Evolutionary conservation across 2,888 invertebrate species (phyloP).

Genomic region (Caenorhabditis parvicauda): DNA sequence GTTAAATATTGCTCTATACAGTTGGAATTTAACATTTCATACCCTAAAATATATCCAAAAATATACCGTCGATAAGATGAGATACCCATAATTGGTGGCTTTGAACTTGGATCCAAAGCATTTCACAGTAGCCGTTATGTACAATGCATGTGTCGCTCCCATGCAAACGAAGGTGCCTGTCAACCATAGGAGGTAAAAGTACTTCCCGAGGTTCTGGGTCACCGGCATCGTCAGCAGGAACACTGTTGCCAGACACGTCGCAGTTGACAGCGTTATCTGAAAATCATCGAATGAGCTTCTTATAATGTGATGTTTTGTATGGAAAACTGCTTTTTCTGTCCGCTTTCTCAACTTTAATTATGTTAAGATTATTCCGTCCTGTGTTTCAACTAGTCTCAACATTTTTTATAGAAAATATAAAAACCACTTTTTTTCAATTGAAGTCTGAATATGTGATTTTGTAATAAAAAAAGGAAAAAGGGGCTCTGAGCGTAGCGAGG

Average conservation of each 20-base stretch:
- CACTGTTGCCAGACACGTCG: conserved; percentile 54
- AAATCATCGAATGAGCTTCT: no score
- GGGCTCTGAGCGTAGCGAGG: no score
- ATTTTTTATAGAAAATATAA: background rate
- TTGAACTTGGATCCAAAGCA: conserved; percentile 59
- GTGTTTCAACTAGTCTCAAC: background rate
- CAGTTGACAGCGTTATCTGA: conserved; percentile 59
- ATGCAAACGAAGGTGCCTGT: conserved; percentile 54
- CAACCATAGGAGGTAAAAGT: conserved; percentile 30
- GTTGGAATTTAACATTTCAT: no score
- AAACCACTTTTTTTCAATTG: background rate
- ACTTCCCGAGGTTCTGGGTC: conserved; percentile 43
- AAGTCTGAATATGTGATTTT: no score
- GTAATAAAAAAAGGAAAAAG: no score
- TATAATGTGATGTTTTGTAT: no score
- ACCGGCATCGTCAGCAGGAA: conserved; percentile 59
- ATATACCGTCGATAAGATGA: conserved; percentile 58
- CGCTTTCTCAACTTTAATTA: no score
- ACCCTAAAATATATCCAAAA: no score
- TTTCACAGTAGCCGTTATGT: conserved; percentile 58
- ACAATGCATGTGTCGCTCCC: conserved; percentile 60
- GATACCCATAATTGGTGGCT: conserved; percentile 55
- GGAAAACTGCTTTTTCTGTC: no score
- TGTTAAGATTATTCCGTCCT: background rate
- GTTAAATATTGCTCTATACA: no score